These are phyloP conservation scores for Caenorhabditis wallacei DNA, from an alignment of 2,888 invertebrate genomes.

Conservation along the genomic window DNA sequence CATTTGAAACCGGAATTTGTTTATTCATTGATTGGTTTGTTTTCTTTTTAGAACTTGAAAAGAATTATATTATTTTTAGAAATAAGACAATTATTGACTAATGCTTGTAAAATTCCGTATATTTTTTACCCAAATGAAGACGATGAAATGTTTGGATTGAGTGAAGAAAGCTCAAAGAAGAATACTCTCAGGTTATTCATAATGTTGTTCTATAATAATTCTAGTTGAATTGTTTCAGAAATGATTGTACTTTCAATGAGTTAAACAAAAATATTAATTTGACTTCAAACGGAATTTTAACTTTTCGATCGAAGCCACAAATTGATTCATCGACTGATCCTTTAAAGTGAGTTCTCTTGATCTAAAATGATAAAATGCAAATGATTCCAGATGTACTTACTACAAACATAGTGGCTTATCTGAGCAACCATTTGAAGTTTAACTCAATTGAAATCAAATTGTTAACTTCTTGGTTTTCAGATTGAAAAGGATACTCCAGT, in stretches of 20 bases:
- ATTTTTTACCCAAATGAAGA: slow-evolving; percentile 49
- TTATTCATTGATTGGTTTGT: slow-evolving; percentile 32
- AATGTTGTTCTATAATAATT: not conserved
- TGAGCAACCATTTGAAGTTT: slow-evolving; percentile 37
- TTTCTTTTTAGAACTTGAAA: not conserved
- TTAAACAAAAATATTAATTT: slow-evolving; percentile 21
- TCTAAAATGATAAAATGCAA: not conserved
- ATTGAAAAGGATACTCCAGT: slow-evolving; percentile 18
- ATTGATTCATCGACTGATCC: slow-evolving; percentile 3
- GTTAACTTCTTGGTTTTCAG: too few relatives aligned
- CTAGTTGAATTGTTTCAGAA: not conserved
- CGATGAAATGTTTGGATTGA: slow-evolving; percentile 8
- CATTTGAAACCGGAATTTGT: slow-evolving; percentile 33
- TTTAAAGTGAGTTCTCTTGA: slow-evolving; percentile 5
- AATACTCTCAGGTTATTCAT: not conserved
- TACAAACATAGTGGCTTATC: slow-evolving; percentile 46
- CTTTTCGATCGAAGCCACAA: slow-evolving; percentile 10
- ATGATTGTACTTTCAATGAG: slow-evolving; percentile 10
- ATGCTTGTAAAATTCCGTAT: slow-evolving; percentile 51
- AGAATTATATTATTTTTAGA: slow-evolving; percentile 26
- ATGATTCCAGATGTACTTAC: slow-evolving; percentile 41
- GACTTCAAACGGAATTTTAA: slow-evolving; percentile 18
- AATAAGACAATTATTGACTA: slow-evolving; percentile 33
- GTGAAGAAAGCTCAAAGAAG: not conserved
- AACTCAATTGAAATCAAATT: not conserved